Evolutionary conservation across 2,113 vertebrate genomes (phyloP).

Genomic region (Psittacus erithacus): DNA sequence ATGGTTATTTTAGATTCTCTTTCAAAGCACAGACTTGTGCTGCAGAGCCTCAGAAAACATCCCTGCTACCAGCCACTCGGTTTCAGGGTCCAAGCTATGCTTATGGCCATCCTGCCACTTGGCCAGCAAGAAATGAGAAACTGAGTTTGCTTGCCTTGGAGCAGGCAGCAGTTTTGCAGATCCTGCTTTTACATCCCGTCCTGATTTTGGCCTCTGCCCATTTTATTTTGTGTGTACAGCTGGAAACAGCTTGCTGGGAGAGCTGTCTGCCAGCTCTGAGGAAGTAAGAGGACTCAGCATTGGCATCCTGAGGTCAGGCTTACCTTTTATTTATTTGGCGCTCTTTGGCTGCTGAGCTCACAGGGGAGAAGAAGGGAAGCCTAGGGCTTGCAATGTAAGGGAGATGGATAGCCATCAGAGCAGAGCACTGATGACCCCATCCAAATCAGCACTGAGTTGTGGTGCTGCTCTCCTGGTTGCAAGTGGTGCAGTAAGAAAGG

Average conservation of each 20-base stretch:
- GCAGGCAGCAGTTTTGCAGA: background rate
- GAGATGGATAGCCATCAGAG: background rate
- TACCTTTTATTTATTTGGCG: background rate
- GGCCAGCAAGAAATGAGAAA: background rate
- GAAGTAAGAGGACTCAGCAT: background rate
- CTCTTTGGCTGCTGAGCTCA: background rate
- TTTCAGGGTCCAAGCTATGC: background rate
- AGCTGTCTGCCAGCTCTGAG: background rate
- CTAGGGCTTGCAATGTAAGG: background rate
- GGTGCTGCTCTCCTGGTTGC: background rate
- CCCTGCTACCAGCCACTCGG: fast-evolving
- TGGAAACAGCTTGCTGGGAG: background rate
- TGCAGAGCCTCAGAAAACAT: background rate
- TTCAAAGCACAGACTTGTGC: background rate
- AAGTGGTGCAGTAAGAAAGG: background rate
- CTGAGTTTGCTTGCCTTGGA: background rate
- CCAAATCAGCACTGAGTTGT: background rate
- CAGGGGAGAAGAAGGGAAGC: background rate
- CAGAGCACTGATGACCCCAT: background rate
- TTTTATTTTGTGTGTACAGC: background rate
- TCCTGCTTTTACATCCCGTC: background rate
- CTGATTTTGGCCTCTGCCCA: background rate
- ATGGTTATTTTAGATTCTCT: background rate
- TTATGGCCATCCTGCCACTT: background rate
- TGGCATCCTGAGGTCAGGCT: background rate